These are phyloP conservation scores for Sebastes miniatus DNA, from an alignment of 2,797 vertebrate species.

Conservation along the genomic window DNA sequence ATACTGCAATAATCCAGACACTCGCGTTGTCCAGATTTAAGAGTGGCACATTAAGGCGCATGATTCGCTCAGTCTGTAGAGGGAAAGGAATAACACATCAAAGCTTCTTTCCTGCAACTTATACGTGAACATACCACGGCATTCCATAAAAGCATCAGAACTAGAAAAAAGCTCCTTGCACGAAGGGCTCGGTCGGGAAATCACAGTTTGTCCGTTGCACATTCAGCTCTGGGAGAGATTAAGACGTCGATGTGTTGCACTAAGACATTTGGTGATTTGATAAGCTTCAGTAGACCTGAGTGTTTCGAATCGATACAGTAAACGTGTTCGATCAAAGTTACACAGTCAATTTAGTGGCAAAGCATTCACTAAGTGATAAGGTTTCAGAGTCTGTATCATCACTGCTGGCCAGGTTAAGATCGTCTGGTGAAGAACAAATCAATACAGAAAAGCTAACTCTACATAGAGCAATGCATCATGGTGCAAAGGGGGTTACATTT, in stretches of 20 bases:
- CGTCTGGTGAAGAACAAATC: slow-evolving; percentile 36
- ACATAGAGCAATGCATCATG: slow-evolving; percentile 7
- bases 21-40: slow-evolving; percentile 56
- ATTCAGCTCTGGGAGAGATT: slow-evolving; percentile 75
- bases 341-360: slow-evolving; percentile 51
- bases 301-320: slow-evolving; percentile 76
- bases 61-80: slow-evolving; percentile 47
- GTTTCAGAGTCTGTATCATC: slow-evolving; percentile 41
- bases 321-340: slow-evolving; percentile 68
- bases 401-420: slow-evolving; percentile 49
- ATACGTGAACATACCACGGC: slow-evolving; percentile 53
- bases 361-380: slow-evolving; percentile 30
- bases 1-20: slow-evolving; percentile 74
- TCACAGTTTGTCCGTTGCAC: slow-evolving; percentile 78
- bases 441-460: slow-evolving; percentile 4
- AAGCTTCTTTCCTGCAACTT: slow-evolving; percentile 57
- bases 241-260: slow-evolving; percentile 76
- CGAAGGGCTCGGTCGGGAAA: slow-evolving; percentile 57
- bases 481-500: background rate
- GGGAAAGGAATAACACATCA: slow-evolving; percentile 65
- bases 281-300: slow-evolving; percentile 79
- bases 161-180: slow-evolving; percentile 49
- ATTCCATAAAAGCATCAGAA: slow-evolving; percentile 60
- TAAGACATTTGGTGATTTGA: slow-evolving; percentile 83
- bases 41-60: slow-evolving; percentile 66